Evolutionary conservation across 2,888 invertebrate genomes (phyloP), one percentile per base, ranked within the genome.

Genomic region (Andrena flavipes): DNA sequence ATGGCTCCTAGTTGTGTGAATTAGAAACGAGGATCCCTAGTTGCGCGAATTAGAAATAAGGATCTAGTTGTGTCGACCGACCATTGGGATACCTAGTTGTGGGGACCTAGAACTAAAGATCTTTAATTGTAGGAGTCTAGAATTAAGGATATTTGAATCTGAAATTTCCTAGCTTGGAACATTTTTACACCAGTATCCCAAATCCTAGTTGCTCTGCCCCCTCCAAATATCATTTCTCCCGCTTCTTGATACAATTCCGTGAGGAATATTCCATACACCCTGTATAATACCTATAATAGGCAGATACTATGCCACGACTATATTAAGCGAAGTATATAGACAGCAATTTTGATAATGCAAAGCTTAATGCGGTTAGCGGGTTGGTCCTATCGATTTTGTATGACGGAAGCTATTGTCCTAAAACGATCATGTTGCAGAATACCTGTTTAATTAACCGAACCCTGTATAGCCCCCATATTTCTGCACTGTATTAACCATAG

Each of bases 291-390:
- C 10, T 30, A 20, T 8, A n/a, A 60, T 62, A 26, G 35, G 30
- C 48, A n/a, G 59, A 72, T 51, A 65, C 54, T 76, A 23, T 30
- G 60, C 65, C 42, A 70, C 54, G 69, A 62, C 54, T 76, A 76
- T 76, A 80, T 80, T 71, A 65, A 71, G 60, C 77, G 65, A 60
- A 23, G 70, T n/a, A 71, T 29, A 71, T 70, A 59, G 51, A 71
- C 33, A 33, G 77, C 26, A 80, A 80, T 80, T 80, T 80, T 80
- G 80, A 76, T 80, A 80, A 80, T 80, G 80, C 71, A 77, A 71
- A 71, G 70, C 65, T 65, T 80, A 76, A 80, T 80, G 65, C 70
- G 77, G 80, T 76, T 76, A 71, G 77, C 48, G 51, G 56, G 71
- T 62, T 60, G 80, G 60, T 51, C 51, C 59, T 76, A 76, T 80